Evolutionary conservation across 2,113 vertebrate species (phyloP).

Genomic region (Sardina pilchardus): DNA sequence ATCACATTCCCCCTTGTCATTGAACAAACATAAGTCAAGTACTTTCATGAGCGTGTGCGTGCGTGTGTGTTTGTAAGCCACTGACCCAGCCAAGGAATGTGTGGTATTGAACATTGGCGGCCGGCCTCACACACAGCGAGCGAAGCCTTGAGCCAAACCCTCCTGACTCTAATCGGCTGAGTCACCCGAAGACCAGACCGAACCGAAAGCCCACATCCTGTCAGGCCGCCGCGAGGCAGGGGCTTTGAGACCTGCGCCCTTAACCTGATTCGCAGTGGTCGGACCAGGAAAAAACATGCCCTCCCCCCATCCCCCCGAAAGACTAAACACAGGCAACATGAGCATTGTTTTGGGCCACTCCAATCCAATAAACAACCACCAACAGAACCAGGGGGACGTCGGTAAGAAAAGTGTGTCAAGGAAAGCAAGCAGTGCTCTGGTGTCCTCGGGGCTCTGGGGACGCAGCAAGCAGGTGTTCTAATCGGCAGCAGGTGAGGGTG

Average conservation of each 20-base stretch:
- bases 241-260: background rate
- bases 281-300: background rate
- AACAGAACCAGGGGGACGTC: background rate
- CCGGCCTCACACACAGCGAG: constrained; percentile 4
- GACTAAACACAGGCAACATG: background rate
- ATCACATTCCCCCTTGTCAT: background rate
- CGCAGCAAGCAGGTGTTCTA: constrained; percentile 30
- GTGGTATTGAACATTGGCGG: constrained; percentile 12
- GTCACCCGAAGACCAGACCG: background rate
- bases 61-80: background rate
- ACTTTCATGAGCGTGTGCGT: background rate
- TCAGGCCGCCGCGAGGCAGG: background rate
- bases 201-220: background rate
- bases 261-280: background rate
- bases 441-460: background rate
- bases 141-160: background rate
- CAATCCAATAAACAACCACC: background rate
- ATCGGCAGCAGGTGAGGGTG: constrained; percentile 16
- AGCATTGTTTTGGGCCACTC: background rate
- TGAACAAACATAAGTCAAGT: constrained; percentile 13
- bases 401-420: background rate
- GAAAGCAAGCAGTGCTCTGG: background rate
- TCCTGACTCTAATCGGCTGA: constrained; percentile 1
- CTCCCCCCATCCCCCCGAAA: no score
- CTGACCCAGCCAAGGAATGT: constrained; percentile 8